Base-by-base conservation (phyloP, 2,113 vertebrate genomes). In the Thymallus thymallus region DNA sequence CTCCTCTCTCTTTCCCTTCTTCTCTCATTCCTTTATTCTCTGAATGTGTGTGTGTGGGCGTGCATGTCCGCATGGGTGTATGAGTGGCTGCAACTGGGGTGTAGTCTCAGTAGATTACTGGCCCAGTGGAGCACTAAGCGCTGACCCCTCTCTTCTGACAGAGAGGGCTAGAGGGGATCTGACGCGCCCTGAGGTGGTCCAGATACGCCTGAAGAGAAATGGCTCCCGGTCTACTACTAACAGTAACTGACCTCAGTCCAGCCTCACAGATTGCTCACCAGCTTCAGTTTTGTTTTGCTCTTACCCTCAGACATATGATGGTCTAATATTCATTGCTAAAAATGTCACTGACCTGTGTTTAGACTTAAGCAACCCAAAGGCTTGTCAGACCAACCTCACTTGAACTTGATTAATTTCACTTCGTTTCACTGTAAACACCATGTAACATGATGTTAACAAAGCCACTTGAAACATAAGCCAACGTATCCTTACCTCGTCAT, bases 201-300 rank as follows among this genome's bases (percentile, higher is more conserved):
- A 76, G 75, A 75, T 82, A 69, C 73, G 75, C 55, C 46, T 69
- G 71, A 76, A 72, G 4, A 66, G 69, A 81, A 82, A 84, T 68
- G 46, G 77, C 58, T 78, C 73, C 81, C 63, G 69, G 69, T 82
- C 35, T 41, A 12, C 35, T 41, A 41, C 80, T 73, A 66, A 69
- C 67, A 72, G 81, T 85, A 83, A 58, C 80, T 87, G 84, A 89
- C 86, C 84, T 58, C 58, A 83, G 83, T 82, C 84, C 80, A 82
- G 13, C 73, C 69, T 83, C 73, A 73, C 75, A 83, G 81, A 83
- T 82, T 82, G 83, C 78, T 70, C 35, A 75, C 79, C 74, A 68
- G 71, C 80, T 81, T 85, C 84, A 86, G 72, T 32, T 76, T 69
- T 81, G 80, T 82, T 79, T 76, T 81, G 79, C 72, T 68, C n/a